A percentile compares a stretch with the other conserved stretches of the same genome.
These are phyloP conservation scores for Eretmochelys imbricata DNA, from an alignment of 2,113 vertebrate genomes.

Conservation along the genomic window DNA sequence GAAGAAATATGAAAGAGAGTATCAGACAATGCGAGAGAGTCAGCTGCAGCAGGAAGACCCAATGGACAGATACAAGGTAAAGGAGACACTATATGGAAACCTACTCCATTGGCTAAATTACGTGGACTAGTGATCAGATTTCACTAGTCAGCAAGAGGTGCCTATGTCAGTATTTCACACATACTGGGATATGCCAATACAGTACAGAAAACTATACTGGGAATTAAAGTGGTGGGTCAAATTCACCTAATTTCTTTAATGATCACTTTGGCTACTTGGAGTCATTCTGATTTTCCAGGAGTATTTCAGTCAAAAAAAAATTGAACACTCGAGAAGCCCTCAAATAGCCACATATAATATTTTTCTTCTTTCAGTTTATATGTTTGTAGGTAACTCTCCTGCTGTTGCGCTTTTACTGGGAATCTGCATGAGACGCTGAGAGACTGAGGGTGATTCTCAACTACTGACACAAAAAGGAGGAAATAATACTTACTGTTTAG, in stretches of 20 bases:
- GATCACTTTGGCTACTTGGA: not conserved
- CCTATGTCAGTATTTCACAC: not conserved
- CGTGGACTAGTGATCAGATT: fast-evolving
- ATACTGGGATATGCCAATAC: not conserved
- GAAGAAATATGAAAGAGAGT: slow-evolving; percentile 99
- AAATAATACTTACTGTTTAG: slow-evolving; percentile 72
- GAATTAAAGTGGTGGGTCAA: not conserved
- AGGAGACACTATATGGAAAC: not conserved
- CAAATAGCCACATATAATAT: slow-evolving; percentile 75
- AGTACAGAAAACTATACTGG: not conserved
- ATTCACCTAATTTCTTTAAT: not conserved
- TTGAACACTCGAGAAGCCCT: slow-evolving; percentile 40
- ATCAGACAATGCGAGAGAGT: slow-evolving; percentile 92
- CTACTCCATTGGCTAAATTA: not conserved
- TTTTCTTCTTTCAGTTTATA: slow-evolving; percentile 88
- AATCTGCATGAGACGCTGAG: slow-evolving; percentile 81
- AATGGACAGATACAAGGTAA: slow-evolving; percentile 97
- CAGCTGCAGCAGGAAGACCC: slow-evolving; percentile 98
- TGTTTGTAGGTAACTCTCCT: slow-evolving; percentile 85
- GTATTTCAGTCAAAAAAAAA: slow-evolving; percentile 28
- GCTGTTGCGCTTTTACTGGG: slow-evolving; percentile 79
- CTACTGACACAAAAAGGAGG: slow-evolving; percentile 80
- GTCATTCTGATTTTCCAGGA: not conserved
- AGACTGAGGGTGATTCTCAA: slow-evolving; percentile 80
- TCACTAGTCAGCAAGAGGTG: not conserved